phyloP scores from a whole-genome alignment of 2,888 invertebrate genomes.

The Andrena bucephala region DNA sequence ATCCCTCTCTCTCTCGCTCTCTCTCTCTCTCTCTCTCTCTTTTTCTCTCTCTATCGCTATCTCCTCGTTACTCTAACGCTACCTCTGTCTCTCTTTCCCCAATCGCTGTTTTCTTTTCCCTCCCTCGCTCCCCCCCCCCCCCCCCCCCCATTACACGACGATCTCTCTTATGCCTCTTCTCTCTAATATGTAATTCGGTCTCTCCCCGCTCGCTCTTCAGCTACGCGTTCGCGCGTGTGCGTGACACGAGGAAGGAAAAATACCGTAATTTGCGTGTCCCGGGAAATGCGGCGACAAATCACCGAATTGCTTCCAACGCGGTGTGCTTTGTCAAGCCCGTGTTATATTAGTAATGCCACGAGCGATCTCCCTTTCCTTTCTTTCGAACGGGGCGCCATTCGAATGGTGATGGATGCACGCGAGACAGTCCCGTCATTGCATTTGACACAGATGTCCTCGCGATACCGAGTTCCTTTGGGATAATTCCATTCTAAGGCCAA shows the following conservation, averaged over 20 bases:
- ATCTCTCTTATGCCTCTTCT: constrained; percentile 28
- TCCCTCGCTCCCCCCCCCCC: neutral
- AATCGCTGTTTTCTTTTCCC: constrained; percentile 11
- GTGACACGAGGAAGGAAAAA: neutral
- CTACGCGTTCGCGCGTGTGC: neutral
- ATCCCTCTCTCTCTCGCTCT: neutral
- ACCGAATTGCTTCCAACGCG: neutral
- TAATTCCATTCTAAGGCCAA: constrained; percentile 38
- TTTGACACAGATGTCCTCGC: constrained; percentile 37
- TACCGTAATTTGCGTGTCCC: neutral
- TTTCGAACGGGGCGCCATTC: constrained; percentile 20
- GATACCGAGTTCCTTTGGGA: constrained; percentile 22
- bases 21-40: neutral
- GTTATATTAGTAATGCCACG: constrained; percentile 5
- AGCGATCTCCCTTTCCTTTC: constrained; percentile 42
- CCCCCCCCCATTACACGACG: neutral
- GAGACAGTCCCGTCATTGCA: neutral
- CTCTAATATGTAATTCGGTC: constrained; percentile 29
- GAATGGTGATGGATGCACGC: constrained; percentile 10
- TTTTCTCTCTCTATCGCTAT: too few relatives aligned
- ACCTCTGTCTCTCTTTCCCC: too few relatives aligned
- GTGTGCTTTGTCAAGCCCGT: neutral
- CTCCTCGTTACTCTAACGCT: neutral
- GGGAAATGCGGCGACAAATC: constrained; percentile 17
- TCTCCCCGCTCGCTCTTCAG: constrained; percentile 15